Percentiles rank a stretch among this genome's conserved stretches.
These are phyloP conservation scores for Phyllostomus hastatus DNA, from an alignment of 2,113 vertebrate genomes.

Conservation along the genomic window DNA sequence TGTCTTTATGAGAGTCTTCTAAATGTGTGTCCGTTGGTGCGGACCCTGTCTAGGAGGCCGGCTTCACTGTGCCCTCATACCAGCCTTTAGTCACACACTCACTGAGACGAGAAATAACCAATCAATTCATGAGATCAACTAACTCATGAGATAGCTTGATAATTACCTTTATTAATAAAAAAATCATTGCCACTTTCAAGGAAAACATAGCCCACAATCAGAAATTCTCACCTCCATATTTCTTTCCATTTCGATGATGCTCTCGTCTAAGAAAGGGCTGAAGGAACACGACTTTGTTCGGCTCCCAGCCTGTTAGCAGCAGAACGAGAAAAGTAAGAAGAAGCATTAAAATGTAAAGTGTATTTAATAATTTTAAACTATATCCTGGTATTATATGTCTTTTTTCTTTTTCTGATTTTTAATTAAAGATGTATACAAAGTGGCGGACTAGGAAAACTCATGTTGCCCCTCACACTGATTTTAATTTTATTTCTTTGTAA, in stretches of 20 bases:
- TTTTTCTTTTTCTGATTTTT: background rate
- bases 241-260: background rate
- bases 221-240: background rate
- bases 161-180: background rate
- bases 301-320: background rate
- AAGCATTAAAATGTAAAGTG: background rate
- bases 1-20: background rate
- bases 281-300: rapidly evolving
- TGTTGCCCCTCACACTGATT: background rate
- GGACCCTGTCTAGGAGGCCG: background rate
- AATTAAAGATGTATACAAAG: background rate
- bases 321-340: background rate
- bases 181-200: background rate
- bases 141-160: background rate
- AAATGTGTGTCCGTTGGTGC: background rate
- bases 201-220: background rate
- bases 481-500: background rate
- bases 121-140: background rate
- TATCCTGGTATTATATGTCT: background rate
- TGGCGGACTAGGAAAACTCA: background rate
- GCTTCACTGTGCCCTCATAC: background rate
- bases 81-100: background rate
- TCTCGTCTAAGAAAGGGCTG: background rate
- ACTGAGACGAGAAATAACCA: background rate
- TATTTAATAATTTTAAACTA: background rate